A percentile compares a stretch with the other conserved stretches of the same genome.
These are phyloP conservation scores for Marmota flaviventris DNA, from an alignment of 2,113 vertebrate species.

Conservation along the genomic window DNA sequence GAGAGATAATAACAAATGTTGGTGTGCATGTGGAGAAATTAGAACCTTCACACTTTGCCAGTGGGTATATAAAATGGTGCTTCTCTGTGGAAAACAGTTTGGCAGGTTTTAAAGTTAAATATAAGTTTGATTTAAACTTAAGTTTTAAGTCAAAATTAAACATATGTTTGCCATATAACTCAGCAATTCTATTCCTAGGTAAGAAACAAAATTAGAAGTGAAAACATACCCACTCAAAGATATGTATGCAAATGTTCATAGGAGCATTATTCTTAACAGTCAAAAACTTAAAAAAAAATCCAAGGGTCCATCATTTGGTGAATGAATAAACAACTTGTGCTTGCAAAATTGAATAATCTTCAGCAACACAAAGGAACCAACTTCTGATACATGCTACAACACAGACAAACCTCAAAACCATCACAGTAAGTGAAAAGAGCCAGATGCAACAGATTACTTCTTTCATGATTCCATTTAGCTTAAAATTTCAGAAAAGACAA, in stretches of 20 bases:
- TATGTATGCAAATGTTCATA: not conserved
- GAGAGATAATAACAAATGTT: not conserved
- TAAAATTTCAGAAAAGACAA: not conserved
- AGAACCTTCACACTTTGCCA: not conserved
- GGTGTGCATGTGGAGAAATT: not conserved
- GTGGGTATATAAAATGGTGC: not conserved
- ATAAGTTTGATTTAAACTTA: not conserved
- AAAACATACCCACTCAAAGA: constrained; percentile 45
- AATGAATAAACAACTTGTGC: constrained; percentile 1
- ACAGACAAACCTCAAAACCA: not conserved
- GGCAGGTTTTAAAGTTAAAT: constrained; percentile 21
- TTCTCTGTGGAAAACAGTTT: not conserved
- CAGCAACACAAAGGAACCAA: constrained; percentile 31
- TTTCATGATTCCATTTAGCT: not conserved
- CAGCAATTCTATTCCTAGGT: not conserved
- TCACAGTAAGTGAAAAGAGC: not conserved
- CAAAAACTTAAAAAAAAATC: constrained; percentile 8
- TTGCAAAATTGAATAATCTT: constrained; percentile 26
- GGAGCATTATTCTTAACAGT: not conserved
- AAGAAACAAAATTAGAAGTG: constrained; percentile 59
- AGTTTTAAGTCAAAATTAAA: not conserved
- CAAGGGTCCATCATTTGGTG: not conserved
- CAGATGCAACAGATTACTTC: not conserved
- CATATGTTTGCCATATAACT: constrained; percentile 40
- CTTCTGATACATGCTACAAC: not conserved